Percentiles rank a stretch among this genome's conserved stretches.
phyloP scores from a whole-genome alignment of 1,140 invertebrate genomes.

The Leptopilina clavipes region DNA sequence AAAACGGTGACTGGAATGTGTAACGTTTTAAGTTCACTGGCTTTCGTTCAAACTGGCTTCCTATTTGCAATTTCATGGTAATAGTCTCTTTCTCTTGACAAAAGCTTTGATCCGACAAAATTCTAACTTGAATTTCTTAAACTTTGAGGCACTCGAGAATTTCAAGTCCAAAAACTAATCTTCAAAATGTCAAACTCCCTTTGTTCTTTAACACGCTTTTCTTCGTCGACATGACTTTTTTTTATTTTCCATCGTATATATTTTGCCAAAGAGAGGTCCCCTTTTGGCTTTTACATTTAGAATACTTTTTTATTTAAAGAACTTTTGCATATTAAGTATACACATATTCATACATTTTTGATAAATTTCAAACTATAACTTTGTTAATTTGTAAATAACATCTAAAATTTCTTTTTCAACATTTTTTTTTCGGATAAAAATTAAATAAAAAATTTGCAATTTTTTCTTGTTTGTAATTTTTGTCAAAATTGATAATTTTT shows the following conservation, averaged over 20 bases:
- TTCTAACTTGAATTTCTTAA: constrained; percentile 19
- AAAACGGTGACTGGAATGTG: constrained; percentile 45
- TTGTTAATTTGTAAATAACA: too few relatives aligned
- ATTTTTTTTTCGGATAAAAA: too few relatives aligned
- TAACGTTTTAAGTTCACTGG: constrained; percentile 43
- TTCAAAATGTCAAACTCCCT: constrained; percentile 17
- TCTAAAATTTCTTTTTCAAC: too few relatives aligned
- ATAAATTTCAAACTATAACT: too few relatives aligned
- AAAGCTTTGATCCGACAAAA: constrained; percentile 5
- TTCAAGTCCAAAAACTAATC: constrained; percentile 21
- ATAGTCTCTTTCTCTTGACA: constrained; percentile 9
- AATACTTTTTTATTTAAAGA: constrained; percentile 1
- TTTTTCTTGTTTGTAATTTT: too few relatives aligned
- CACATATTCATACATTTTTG: neutral
- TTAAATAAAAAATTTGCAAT: too few relatives aligned
- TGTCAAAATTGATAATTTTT: too few relatives aligned
- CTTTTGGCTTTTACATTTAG: neutral
- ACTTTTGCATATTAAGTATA: neutral
- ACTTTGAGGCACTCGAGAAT: constrained; percentile 2
- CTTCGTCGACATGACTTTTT: neutral
- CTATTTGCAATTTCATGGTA: constrained; percentile 30
- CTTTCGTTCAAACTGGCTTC: constrained; percentile 40
- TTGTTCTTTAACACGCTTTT: constrained; percentile 3
- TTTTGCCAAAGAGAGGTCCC: neutral
- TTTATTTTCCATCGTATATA: neutral